Conservation (phyloP, 2,113 vertebrate genomes). For the Himantopus leucocephalus region DNA sequence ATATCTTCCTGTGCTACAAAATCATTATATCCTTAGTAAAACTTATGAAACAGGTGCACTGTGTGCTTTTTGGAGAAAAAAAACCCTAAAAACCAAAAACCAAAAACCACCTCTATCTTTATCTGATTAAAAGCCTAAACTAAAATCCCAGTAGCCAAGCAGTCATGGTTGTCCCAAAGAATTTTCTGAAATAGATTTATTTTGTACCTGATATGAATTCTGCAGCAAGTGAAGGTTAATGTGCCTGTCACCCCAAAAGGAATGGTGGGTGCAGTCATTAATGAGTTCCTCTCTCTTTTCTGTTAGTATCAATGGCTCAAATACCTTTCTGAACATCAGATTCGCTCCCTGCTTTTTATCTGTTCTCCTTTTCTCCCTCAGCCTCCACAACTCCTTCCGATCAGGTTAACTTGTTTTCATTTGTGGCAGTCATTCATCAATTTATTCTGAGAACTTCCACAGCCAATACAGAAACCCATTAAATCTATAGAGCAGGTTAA, state of each 20-base stretch:
- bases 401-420: not conserved
- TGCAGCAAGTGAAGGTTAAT: not conserved
- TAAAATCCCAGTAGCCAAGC: not conserved
- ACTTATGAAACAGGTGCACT: not conserved
- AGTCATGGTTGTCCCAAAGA: not conserved
- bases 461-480: slow-evolving; percentile 16
- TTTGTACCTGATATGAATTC: not conserved
- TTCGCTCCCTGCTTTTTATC: not conserved
- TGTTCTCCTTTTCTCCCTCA: not conserved
- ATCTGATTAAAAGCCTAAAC: not conserved
- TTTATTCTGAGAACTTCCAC: slow-evolving; percentile 2
- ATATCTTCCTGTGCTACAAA: not conserved
- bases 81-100: too few species aligned
- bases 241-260: not conserved
- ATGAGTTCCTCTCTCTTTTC: not conserved
- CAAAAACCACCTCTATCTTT: not conserved
- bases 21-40: not conserved
- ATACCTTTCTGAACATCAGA: not conserved
- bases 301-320: not conserved
- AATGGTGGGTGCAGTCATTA: not conserved
- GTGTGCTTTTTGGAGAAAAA: not conserved
- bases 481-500: slow-evolving; percentile 1
- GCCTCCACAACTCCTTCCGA: not conserved
- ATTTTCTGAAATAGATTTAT: not conserved
- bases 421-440: not conserved